Percentiles rank a stretch among this genome's conserved stretches.
Conservation (phyloP, 2,113 vertebrate species). For the Gorsachius goisagi region DNA sequence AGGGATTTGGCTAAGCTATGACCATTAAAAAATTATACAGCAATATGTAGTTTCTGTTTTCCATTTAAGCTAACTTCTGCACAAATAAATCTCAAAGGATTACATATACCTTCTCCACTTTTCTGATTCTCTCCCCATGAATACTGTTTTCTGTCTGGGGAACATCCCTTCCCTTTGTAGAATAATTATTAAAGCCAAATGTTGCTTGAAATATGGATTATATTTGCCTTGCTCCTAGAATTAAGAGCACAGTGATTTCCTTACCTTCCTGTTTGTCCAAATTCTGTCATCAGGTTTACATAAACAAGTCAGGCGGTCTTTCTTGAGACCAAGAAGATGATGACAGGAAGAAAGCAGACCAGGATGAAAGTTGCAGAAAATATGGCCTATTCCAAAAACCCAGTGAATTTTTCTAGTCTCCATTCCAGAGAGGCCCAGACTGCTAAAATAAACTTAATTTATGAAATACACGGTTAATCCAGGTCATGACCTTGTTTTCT, state of each 20-base stretch:
- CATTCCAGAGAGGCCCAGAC: not conserved
- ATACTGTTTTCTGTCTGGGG: not conserved
- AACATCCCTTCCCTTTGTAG: not conserved
- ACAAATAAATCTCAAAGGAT: slow-evolving; percentile 22
- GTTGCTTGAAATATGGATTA: slow-evolving; percentile 1
- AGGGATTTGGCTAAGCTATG: not conserved
- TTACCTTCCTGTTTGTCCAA: slow-evolving; percentile 33
- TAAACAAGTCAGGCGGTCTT: slow-evolving; percentile 12
- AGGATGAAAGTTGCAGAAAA: not conserved
- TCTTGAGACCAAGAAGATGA: not conserved
- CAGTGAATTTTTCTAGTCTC: not conserved
- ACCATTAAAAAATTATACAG: slow-evolving; percentile 28
- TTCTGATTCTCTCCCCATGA: not conserved
- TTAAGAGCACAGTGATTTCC: not conserved
- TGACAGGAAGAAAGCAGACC: not conserved
- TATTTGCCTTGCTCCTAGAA: slow-evolving; percentile 4
- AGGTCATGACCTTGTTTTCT: not conserved
- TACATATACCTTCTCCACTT: slow-evolving; percentile 38
- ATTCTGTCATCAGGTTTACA: slow-evolving; percentile 25
- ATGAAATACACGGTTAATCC: not conserved
- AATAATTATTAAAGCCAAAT: slow-evolving; percentile 46
- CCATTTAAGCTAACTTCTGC: slow-evolving; percentile 43
- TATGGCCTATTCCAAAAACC: not conserved
- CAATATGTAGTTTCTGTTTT: slow-evolving; percentile 48
- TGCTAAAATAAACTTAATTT: not conserved